Evolutionary conservation across 92 coral and sea anemone genomes (phyloP).

Genomic region (Galaxea fascicularis): DNA sequence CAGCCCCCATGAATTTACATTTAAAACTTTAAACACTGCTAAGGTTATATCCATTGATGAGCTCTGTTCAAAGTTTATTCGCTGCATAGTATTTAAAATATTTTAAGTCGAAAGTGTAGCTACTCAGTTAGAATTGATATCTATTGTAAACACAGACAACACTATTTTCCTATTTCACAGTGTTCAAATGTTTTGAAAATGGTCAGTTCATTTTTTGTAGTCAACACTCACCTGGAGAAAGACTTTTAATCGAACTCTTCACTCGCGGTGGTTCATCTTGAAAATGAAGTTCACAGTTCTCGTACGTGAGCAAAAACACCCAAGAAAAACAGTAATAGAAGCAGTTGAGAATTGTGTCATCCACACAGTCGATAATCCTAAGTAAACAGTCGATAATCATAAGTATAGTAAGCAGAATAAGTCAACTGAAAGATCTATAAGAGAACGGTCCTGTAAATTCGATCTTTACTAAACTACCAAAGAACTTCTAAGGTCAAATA

Average conservation of each 20-base stretch:
- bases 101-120: background rate
- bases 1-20: no score
- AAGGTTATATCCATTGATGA: no score
- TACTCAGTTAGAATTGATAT: background rate
- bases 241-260: background rate
- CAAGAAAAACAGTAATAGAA: background rate
- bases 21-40: no score
- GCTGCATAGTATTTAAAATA: no score
- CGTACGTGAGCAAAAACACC: slow-evolving; percentile 7
- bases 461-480: slow-evolving; percentile 46
- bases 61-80: no score
- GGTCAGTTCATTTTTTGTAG: background rate
- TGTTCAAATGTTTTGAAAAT: background rate
- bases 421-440: background rate
- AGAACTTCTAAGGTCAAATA: slow-evolving; percentile 66
- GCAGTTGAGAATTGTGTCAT: background rate
- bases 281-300: background rate
- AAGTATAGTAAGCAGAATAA: background rate
- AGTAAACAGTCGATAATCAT: background rate
- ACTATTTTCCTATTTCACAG: background rate
- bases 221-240: background rate
- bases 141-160: background rate
- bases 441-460: background rate
- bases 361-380: background rate
- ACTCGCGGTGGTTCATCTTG: background rate